phyloP scores from a whole-genome alignment of 1,140 invertebrate genomes.

The Dendrolimus kikuchii region DNA sequence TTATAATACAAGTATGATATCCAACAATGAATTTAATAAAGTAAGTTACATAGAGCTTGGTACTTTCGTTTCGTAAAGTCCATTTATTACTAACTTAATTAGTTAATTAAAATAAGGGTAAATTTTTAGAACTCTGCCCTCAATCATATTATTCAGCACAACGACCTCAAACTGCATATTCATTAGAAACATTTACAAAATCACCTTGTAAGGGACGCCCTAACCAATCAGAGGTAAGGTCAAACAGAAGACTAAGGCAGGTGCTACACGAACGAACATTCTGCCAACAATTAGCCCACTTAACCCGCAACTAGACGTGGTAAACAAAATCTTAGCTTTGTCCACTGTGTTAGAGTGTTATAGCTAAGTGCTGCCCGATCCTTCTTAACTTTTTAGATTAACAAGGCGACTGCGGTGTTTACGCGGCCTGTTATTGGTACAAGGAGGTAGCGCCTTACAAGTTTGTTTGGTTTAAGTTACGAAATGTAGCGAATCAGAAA shows the following conservation, averaged over 20 bases:
- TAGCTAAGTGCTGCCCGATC: conserved; percentile 59
- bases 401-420: conserved; percentile 54
- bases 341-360: conserved; percentile 44
- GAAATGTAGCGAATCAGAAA: conserved; percentile 4
- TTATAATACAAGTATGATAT: too few species aligned
- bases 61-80: too few species aligned
- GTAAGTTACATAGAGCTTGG: too few species aligned
- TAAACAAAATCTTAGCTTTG: conserved; percentile 55
- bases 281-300: conserved; percentile 55
- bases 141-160: too few species aligned
- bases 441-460: conserved; percentile 41
- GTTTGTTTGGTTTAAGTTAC: conserved; percentile 12
- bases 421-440: conserved; percentile 39
- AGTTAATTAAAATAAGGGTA: too few species aligned
- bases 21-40: too few species aligned
- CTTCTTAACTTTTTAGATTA: conserved; percentile 65
- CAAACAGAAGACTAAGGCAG: conserved; percentile 16
- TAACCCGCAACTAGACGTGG: conserved; percentile 59
- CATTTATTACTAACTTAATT: too few species aligned
- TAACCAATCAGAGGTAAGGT: background rate
- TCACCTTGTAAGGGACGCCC: too few species aligned
- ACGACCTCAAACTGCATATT: too few species aligned
- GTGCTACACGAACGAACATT: conserved; percentile 36
- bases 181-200: too few species aligned
- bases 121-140: too few species aligned